Evolutionary conservation across 2,113 vertebrate genomes (phyloP), one percentile per base, ranked within the genome.

Genomic region (Platysteira castanea): DNA sequence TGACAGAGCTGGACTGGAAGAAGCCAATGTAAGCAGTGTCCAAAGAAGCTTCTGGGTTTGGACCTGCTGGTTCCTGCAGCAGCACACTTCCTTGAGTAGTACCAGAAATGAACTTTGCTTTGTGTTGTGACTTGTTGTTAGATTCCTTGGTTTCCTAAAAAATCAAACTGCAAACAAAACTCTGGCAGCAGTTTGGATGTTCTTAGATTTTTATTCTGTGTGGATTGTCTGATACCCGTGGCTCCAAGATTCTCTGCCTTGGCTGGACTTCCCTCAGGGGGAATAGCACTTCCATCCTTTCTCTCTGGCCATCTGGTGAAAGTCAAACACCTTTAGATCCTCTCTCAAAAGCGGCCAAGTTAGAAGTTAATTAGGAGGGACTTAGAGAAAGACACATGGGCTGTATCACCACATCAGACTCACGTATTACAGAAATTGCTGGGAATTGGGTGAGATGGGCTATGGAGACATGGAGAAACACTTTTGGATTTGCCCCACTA

Each of bases 171-270:
- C 23, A 57, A 17, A 24, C 9, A 1, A 69, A 87, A 63, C 19
- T 70, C 26, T 35, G 7, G 3, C 57, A 68, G 42, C 23, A 56
- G 31, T 78, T 78, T 0, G 5, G 30, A 17, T 53, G 18, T 39
- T 77, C 35, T 52, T 73, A 28, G 42, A 5, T 10, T 61, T 53
- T 60, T 56, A 0, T 26, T 4, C 17, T 54, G 11, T 24, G 4
- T 77, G 26, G 20, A 64, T 76, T 68, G 6, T 28, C 57, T 68
- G 22, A 18, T 64, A 69, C 7, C 0, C 0, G 11, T 44, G 15
- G 15, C 28, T 64, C 17, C 13, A 37, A 49, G 26, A 84, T 81
- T 73, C 33, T 35, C 10, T 89, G 24, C 37, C 41, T 31, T 77
- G 69, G 13, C 30, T 69, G 35, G 30, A 50, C 33, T 77, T 69